Base-by-base conservation (phyloP, 2,113 vertebrate genomes). In the Ariopsis seemanni region DNA sequence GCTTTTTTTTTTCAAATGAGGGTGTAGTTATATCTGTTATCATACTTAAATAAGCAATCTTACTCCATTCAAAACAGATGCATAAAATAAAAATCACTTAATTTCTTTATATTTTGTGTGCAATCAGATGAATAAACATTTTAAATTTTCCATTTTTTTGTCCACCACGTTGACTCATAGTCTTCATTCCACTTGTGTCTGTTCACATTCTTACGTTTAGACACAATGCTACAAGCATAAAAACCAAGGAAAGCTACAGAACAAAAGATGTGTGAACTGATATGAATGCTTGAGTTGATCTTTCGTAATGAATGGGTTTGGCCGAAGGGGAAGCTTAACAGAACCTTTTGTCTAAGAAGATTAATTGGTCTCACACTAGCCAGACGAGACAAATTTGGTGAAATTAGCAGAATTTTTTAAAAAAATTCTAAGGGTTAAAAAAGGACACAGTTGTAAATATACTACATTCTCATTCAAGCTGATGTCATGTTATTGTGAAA, bases 301-400 rank as follows among this genome's bases (percentile, higher is more conserved):
- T 88, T 79, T 72, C 7, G 20, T 88, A 89, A 91, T 83, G 63
- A 87, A 91, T 91, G 86, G 84, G 90, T 89, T 91, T 91, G 88
- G 58, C 79, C 63, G 65, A 63, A 87, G 77, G 84, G 67, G 50
- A 86, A 77, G 67, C 62, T 82, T 62, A 74, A 60, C 10, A 53
- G n/a, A 30, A 7, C 6, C 55, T 83, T 87, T 83, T 82, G 57
- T 83, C 53, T 15, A 57, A 81, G 50, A 60, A 83, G 80, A 87
- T 83, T 52, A 75, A 75, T 42, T 67, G 75, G 55, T 58, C 80
- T 83, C 42, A 53, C 30, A 71, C 63, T 11, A 25, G 71, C 12
- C 52, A 81, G 67, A 27, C 42, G 14, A 20, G 50, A 55, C 1
- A 6, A 55, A 55, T 69, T 53, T 52, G 7, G 1, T 52, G 15